Conservation (phyloP, 2,113 vertebrate genomes). For the Strix uralensis region DNA sequence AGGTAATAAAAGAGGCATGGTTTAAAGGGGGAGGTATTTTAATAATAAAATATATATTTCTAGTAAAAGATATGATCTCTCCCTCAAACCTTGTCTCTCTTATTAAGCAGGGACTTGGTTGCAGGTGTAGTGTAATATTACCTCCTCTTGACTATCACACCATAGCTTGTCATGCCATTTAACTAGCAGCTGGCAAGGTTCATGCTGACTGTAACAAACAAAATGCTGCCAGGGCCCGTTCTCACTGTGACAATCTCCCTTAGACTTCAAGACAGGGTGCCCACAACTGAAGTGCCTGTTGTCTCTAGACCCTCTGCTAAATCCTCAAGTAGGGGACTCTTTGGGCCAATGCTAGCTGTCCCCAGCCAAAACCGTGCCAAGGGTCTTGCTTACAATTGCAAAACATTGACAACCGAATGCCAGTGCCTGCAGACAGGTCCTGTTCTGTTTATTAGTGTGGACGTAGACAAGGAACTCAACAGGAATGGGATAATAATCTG, state of each 20-base stretch:
- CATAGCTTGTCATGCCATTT: not conserved
- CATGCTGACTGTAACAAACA: not conserved
- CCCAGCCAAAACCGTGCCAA: not conserved
- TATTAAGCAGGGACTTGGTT: not conserved
- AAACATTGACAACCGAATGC: not conserved
- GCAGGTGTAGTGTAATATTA: not conserved
- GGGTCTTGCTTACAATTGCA: not conserved
- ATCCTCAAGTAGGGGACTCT: not conserved
- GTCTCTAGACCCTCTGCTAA: not conserved
- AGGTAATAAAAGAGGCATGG: conserved; percentile 9
- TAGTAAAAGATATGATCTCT: conserved; percentile 21
- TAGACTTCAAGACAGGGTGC: not conserved
- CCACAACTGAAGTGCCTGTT: not conserved
- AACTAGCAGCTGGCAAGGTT: not conserved
- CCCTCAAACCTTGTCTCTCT: conserved; percentile 4
- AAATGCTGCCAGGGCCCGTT: not conserved
- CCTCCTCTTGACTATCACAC: not conserved
- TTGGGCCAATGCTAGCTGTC: not conserved
- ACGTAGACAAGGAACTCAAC: not conserved
- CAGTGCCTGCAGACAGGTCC: not conserved
- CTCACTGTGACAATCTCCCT: not conserved
- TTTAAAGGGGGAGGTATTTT: conserved; percentile 33
- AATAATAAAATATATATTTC: conserved; percentile 58
- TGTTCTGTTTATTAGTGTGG: not conserved
- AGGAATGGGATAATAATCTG: not conserved